Evolutionary conservation across 2,113 vertebrate genomes (phyloP).

Genomic region (Gasterosteus aculeatus): DNA sequence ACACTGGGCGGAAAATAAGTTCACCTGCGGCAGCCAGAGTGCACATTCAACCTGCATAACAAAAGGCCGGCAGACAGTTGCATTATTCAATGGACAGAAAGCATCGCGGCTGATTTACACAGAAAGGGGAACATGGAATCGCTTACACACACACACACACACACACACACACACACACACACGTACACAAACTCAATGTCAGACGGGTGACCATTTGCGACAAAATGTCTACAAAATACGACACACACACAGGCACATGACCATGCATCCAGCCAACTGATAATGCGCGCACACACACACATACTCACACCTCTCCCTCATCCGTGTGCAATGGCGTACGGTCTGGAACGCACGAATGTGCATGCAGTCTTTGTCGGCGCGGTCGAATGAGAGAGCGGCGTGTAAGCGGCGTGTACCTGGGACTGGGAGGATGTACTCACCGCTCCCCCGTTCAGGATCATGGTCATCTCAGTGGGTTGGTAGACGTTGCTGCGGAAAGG

Average conservation of each 20-base stretch:
- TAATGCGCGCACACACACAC: slow-evolving; percentile 28
- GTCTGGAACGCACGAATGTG: slow-evolving; percentile 63
- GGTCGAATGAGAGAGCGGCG: slow-evolving; percentile 58
- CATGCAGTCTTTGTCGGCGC: slow-evolving; percentile 67
- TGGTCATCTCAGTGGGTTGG: slow-evolving; percentile 99
- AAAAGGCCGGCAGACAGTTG: slow-evolving; percentile 25
- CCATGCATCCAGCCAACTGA: slow-evolving; percentile 17
- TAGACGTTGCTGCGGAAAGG: slow-evolving; percentile 98
- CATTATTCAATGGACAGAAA: slow-evolving; percentile 47
- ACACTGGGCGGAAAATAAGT: slow-evolving; percentile 35
- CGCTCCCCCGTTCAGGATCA: slow-evolving; percentile 97
- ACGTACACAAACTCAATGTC: slow-evolving; percentile 37
- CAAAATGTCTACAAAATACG: slow-evolving; percentile 30
- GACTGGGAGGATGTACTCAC: slow-evolving; percentile 87
- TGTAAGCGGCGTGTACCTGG: slow-evolving; percentile 72
- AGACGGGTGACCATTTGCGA: slow-evolving; percentile 47
- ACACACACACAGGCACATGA: slow-evolving; percentile 24
- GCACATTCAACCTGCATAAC: slow-evolving; percentile 53
- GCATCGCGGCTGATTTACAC: slow-evolving; percentile 36
- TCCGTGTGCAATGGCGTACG: slow-evolving; percentile 56
- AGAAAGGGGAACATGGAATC: slow-evolving; percentile 24
- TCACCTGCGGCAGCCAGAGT: slow-evolving; percentile 44
- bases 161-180: slow-evolving; percentile 40
- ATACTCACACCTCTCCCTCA: slow-evolving; percentile 66
- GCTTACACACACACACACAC: slow-evolving; percentile 19